Conservation (phyloP, 2,888 invertebrate genomes). For the Aphodius granarius region DNA sequence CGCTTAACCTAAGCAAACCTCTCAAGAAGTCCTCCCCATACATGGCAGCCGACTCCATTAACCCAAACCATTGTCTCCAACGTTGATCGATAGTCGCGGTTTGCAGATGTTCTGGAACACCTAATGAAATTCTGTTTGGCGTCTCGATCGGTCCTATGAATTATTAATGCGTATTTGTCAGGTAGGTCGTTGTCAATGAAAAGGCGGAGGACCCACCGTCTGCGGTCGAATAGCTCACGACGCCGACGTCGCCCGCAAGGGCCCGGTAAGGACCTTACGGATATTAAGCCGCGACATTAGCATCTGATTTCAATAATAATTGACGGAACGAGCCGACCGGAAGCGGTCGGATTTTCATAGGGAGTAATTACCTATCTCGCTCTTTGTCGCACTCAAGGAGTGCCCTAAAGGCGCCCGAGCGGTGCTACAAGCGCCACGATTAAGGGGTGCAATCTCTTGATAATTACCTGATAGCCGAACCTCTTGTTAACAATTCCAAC, state of each 20-base stretch:
- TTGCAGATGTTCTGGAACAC: neutral
- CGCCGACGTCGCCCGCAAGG: neutral
- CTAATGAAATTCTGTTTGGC: neutral
- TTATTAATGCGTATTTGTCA: neutral
- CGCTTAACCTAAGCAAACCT: neutral
- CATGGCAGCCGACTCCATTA: neutral
- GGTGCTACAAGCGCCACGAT: neutral
- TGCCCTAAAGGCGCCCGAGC: too few relatives aligned
- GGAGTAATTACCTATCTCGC: neutral
- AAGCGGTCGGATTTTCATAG: slow-evolving; percentile 17
- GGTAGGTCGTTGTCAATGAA: neutral
- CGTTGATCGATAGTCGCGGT: neutral
- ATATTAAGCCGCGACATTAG: slow-evolving; percentile 16
- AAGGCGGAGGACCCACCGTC: neutral
- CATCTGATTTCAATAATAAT: slow-evolving; percentile 39
- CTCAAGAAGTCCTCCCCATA: neutral
- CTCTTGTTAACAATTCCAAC: neutral
- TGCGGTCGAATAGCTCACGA: neutral
- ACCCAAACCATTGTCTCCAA: neutral
- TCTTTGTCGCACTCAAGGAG: neutral
- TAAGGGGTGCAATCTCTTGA: neutral
- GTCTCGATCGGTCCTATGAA: neutral
- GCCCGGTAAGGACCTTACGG: neutral
- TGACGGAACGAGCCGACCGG: slow-evolving; percentile 31
- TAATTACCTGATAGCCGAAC: neutral